Base-by-base conservation (phyloP, 2,113 vertebrate genomes). In the Vanacampus margaritifer region DNA sequence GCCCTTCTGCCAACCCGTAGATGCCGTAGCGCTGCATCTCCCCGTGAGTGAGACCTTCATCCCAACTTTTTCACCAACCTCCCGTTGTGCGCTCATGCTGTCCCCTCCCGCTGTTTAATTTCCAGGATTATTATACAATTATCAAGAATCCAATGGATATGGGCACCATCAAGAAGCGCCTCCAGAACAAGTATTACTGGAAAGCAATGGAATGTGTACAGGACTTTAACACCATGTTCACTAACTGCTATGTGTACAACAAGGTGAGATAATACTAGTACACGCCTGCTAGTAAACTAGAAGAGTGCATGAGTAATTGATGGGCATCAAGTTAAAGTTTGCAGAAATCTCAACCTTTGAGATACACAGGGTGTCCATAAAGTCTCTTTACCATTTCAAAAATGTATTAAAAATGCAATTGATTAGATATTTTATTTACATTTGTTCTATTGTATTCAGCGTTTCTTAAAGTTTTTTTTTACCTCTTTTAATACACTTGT, bases 1-100 rank as follows among this genome's bases (percentile, higher is more conserved):
- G 95, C 96, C 96, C 0, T 98, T 98, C 84, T 95, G 92, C 6
- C 90, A 93, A 53, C 96, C 96, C 48, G 96, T 98, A n/a, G 96
- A 98, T 84, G 96, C 96, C 24, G 93, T 90, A 67, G 86, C 86
- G 5, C 86, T 98, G 37, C 85, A 90, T 59, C 89, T 98, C 68
- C 97, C 97, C 64, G 97, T 98, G 91, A 95, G 96, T 90, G n/a
- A 17, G 8, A 53, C 28, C 12, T 2, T 36, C 12, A 11, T 50
- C 5, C 62, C 37, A 17, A 3, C 7, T 24, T 71, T 50, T 53
- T 32, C 51, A 0, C 68, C 24, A n/a, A n/a, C 7, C 2, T 51
- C 36, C 10, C 19, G 14, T 28, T 1, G 11, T 68, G 36, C 54
- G 32, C 67, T 57, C 3, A 73, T 54, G 26, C 8, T 17, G 5